Evolutionary conservation across 1,140 invertebrate species (phyloP).

Genomic region (Ganaspis sp.): DNA sequence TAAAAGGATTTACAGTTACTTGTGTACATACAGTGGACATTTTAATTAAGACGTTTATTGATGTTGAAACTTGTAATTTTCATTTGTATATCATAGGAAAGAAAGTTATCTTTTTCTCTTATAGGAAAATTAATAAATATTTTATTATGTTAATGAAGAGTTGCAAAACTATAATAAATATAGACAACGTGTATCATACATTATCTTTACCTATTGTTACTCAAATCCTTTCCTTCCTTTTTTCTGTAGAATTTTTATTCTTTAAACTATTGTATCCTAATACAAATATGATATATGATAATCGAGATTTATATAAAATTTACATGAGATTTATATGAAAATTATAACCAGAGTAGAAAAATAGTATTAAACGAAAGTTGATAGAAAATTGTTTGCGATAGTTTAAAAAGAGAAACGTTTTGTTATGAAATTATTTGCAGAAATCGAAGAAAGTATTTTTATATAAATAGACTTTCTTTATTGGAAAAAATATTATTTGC

Average conservation of each 20-base stretch:
- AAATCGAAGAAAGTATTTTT: no score
- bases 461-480: no score
- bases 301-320: no score
- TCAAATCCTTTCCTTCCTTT: background rate
- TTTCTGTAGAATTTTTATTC: background rate
- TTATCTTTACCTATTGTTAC: background rate
- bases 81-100: background rate
- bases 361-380: no score
- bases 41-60: background rate
- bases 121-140: background rate
- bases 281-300: no score
- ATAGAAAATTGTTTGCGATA: no score
- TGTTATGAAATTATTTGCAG: no score
- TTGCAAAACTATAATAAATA: constrained; percentile 7
- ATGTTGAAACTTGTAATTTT: background rate
- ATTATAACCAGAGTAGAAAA: no score
- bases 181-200: background rate
- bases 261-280: no score
- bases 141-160: constrained; percentile 4
- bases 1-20: background rate
- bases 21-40: background rate
- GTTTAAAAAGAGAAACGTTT: no score
- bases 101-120: background rate
- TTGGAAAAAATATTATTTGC: no score
- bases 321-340: no score